Base-by-base conservation (phyloP, 2,113 vertebrate genomes). In the Colinus virginianus region DNA sequence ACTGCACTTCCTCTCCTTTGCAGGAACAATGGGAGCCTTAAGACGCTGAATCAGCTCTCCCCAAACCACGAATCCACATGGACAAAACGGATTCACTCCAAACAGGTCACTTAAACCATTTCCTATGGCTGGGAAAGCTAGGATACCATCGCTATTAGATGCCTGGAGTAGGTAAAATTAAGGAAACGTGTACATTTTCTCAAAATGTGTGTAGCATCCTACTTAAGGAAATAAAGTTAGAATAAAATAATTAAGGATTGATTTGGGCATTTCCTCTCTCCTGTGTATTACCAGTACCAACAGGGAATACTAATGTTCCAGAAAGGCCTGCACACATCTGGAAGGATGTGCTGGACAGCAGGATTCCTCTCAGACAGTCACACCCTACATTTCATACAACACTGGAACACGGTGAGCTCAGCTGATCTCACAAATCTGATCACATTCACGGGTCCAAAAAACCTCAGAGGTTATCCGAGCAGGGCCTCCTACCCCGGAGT, bases 1-100 rank as follows among this genome's bases (percentile, higher is more conserved):
- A 96, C 84, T 75, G 72, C 0, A 32, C 84, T 96, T 95, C 94
- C 51, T 42, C 66, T 83, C 59, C 82, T 79, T 61, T 38, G 78
- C 63, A 68, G 87, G 63, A 90, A 95, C 88, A 96, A 96, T 90
- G 79, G 77, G 28, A 86, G 40, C 26, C 74, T 66, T 7, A 0
- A 2, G 0, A 0, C 1, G 74, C 90, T 56, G 87, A 81, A 62
- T 90, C 90, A 93, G 90, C 94, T 48, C 7, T 64, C 55, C 59
- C 51, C 66, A 32, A 38, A 14, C 28, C 78, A 63, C 0, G 0
- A 55, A 62, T 32, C 58, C 77, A 69, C 1, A 0, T 30, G 48
- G 40, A 32, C 13, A 1, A 0, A 62, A 32, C 0, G 0, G 28
- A 19, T 32, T 43, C 26, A n/a, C 76, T 70, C 71, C 7, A 22